These are phyloP conservation scores for Calidris pygmaea DNA, from an alignment of 2,113 vertebrate genomes.

Conservation along the genomic window DNA sequence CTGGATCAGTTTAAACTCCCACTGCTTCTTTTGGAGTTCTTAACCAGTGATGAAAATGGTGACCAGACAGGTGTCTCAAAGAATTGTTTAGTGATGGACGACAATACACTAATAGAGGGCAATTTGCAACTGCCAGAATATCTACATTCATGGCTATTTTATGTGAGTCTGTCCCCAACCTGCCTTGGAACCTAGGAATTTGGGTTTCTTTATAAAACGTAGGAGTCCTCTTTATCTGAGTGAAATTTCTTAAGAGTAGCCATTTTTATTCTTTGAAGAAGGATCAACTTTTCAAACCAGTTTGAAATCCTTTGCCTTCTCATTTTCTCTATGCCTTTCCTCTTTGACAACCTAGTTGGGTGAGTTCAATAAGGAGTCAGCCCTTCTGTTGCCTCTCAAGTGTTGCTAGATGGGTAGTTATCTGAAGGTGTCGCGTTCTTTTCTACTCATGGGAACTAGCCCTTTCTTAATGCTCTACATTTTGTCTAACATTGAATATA, in stretches of 20 bases:
- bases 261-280: not conserved
- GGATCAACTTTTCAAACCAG: not conserved
- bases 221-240: not conserved
- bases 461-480: not conserved
- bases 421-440: not conserved
- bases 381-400: not conserved
- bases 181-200: not conserved
- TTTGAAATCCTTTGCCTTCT: not conserved
- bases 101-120: not conserved
- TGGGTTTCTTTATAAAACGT: not conserved
- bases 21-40: not conserved
- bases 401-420: not conserved
- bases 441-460: not conserved
- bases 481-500: not conserved
- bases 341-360: not conserved
- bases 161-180: not conserved
- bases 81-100: not conserved
- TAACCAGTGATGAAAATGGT: not conserved
- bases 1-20: not conserved
- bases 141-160: not conserved
- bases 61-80: not conserved
- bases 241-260: not conserved
- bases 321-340: not conserved
- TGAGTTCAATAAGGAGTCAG: slow-evolving; percentile 35
- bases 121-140: not conserved